These are phyloP conservation scores for Diglossa cyanea DNA, from an alignment of 2,797 vertebrate species.

Conservation along the genomic window DNA sequence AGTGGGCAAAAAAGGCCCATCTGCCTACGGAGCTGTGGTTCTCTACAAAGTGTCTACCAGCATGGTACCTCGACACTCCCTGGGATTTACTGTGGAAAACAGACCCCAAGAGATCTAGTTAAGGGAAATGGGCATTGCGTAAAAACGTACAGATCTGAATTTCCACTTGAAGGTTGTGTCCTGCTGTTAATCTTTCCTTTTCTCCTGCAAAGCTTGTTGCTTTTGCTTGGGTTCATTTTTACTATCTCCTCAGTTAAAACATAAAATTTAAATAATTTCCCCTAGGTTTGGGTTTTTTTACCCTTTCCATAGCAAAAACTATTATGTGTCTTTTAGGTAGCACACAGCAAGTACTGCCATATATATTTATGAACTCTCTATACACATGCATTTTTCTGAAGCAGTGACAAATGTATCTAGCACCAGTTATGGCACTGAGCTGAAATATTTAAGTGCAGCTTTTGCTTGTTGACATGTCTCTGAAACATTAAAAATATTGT, in stretches of 20 bases:
- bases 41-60: neutral
- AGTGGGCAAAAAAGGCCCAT: neutral
- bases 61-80: rapidly evolving
- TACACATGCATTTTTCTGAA: neutral
- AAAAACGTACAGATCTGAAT: neutral
- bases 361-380: neutral
- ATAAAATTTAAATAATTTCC: neutral
- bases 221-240: neutral
- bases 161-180: neutral
- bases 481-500: neutral
- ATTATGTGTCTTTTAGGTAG: neutral
- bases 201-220: neutral
- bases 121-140: neutral
- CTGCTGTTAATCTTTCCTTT: neutral
- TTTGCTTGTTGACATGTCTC: slow-evolving; percentile 14
- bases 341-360: neutral
- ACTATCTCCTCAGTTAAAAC: neutral
- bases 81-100: neutral
- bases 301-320: neutral
- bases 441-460: slow-evolving; percentile 23
- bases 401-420: neutral
- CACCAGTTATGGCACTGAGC: neutral
- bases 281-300: neutral
- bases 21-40: neutral
- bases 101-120: neutral